phyloP scores from a whole-genome alignment of 2,888 invertebrate genomes.

The Synergus gifuensis region DNA sequence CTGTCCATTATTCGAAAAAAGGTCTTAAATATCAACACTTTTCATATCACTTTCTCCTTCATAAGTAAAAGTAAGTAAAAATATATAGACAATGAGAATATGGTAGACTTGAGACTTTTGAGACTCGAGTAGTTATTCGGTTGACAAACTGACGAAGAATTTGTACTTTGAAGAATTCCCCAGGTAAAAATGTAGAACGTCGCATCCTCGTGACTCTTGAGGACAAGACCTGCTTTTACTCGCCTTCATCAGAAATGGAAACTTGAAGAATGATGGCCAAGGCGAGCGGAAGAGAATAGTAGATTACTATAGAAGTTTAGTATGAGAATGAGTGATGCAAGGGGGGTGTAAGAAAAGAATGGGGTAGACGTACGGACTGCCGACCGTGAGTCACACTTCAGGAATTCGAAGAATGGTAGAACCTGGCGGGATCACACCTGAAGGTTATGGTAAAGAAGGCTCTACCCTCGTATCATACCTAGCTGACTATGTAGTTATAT shows the following conservation, averaged over 20 bases:
- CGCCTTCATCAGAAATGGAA: slow-evolving; percentile 14
- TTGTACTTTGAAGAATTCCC: neutral
- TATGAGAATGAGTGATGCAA: slow-evolving; percentile 23
- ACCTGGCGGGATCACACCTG: neutral
- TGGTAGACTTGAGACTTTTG: too few species aligned
- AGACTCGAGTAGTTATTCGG: neutral
- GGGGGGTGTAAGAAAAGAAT: slow-evolving; percentile 17
- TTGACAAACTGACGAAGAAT: neutral
- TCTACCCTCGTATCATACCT: neutral
- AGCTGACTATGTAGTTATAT: too few species aligned
- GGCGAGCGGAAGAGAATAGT: slow-evolving; percentile 24
- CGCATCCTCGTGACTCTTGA: neutral
- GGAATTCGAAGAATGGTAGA: slow-evolving; percentile 26
- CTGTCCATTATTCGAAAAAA: neutral
- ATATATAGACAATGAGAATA: too few species aligned
- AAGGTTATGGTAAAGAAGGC: neutral
- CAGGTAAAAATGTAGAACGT: slow-evolving; percentile 7
- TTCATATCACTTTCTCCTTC: too few species aligned
- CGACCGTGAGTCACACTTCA: slow-evolving; percentile 11
- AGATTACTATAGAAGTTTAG: neutral
- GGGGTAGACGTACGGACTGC: neutral
- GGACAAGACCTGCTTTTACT: slow-evolving; percentile 16
- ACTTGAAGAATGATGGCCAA: slow-evolving; percentile 4
- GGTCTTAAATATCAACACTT: too few species aligned
- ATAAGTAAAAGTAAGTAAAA: too few species aligned